Base-by-base conservation (phyloP, 1,140 invertebrate genomes). In the Plectrocnemia conspersa region DNA sequence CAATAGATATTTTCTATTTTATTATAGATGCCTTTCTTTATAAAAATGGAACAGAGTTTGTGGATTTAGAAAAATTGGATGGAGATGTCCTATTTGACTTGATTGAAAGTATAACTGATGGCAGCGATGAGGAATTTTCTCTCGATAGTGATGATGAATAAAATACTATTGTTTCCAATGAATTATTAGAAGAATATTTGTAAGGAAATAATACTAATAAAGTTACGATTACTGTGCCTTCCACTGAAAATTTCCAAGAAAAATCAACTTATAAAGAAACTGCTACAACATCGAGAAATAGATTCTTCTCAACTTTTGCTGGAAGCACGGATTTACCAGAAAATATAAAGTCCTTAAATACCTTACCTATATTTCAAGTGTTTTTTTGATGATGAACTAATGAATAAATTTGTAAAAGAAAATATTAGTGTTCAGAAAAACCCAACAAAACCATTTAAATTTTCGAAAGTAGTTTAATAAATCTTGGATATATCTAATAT, bases 11-110 rank as follows among this genome's bases (percentile, higher is more conserved):
- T n/a, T n/a, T n/a, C 3, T 41, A 18, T 41, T 41, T 4, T 15
- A 41, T 41, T 41, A 18, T 41, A 41, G 38, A 41, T 41, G 38
- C 38, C 38, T 41, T 21, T 41, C 19, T 41, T 15, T 41, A 41
- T 18, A 41, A 41, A 41, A 41, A 41, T 41, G 38, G 19, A 18
- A 11, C 18, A 15, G 38, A 41, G 18, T 18, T 9, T 15, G 18
- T 41, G 18, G 38, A 41, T 41, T 41, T 41, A 18, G 38, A 41
- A 21, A 15, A 41, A 18, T 41, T 41, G 18, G 38, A 41, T 41
- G 18, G 38, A 3, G 38, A 41, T 41, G 38, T 19, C 19, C 21
- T 41, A 41, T 41, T 41, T 16, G 38, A 41, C 19, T 41, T 41
- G 18, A 41, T 41, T 18, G 38, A 41, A 41, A 41, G 18, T 10